Percentiles rank a stretch among this genome's conserved stretches.
These are phyloP conservation scores for Pachyrhynchus sulphureomaculatus DNA, from an alignment of 1,140 invertebrate species.

Conservation along the genomic window DNA sequence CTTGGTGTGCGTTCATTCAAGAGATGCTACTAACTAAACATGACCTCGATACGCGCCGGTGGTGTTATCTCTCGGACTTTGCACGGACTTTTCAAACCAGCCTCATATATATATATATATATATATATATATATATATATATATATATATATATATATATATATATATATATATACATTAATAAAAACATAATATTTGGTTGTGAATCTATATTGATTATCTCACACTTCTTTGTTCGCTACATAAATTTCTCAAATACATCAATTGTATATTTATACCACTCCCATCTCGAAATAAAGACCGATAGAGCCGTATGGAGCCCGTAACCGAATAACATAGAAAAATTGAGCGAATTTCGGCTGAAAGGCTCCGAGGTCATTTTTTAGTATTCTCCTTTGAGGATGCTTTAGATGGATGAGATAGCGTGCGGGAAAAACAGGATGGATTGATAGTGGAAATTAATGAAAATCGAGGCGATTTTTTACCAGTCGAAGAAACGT, in stretches of 20 bases:
- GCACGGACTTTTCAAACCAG: too few relatives aligned
- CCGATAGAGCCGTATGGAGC: constrained; percentile 1
- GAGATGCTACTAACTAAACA: too few relatives aligned
- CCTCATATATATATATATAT: too few relatives aligned
- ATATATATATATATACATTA: too few relatives aligned
- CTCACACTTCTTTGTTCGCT: too few relatives aligned
- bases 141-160: too few relatives aligned
- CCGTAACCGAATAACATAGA: constrained; percentile 25
- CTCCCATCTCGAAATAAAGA: constrained; percentile 12
- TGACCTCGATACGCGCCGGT: too few relatives aligned
- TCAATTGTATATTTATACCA: constrained; percentile 19
- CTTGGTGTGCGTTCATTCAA: too few relatives aligned
- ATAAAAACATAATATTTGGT: too few relatives aligned
- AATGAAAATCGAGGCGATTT: constrained; percentile 26
- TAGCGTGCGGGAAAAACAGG: constrained; percentile 9
- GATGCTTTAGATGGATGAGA: constrained; percentile 2
- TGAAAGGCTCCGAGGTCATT: constrained; percentile 21
- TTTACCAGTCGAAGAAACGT: neutral
- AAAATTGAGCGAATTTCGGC: constrained; percentile 25
- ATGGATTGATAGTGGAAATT: constrained; percentile 23
- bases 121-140: too few relatives aligned
- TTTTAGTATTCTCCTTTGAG: constrained; percentile 29
- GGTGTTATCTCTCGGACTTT: too few relatives aligned
- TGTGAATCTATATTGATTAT: too few relatives aligned
- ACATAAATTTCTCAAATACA: neutral